phyloP scores from a whole-genome alignment of 2,888 invertebrate species.

The Nezara viridula region DNA sequence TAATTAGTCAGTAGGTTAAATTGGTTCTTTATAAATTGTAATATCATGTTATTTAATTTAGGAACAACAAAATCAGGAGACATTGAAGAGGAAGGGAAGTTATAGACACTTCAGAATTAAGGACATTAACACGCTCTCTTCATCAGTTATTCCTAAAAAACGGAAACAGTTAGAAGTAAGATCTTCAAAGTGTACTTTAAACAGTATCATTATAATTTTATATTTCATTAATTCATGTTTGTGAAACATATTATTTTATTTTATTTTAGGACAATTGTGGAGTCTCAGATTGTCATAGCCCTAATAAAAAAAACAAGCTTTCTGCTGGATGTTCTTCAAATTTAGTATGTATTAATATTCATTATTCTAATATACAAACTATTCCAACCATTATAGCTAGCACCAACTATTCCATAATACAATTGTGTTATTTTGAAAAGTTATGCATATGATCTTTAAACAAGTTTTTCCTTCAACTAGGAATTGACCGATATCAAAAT shows the following conservation, averaged over 20 bases:
- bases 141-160: constrained; percentile 62
- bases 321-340: constrained; percentile 18
- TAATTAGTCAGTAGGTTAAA: too few relatives aligned
- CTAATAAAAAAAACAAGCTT: constrained; percentile 63
- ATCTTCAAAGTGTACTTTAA: not conserved
- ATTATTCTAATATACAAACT: not conserved
- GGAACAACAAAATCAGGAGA: constrained; percentile 74
- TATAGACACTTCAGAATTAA: constrained; percentile 75
- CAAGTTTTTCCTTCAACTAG: too few relatives aligned
- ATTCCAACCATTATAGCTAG: too few relatives aligned
- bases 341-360: constrained; percentile 12
- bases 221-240: not conserved
- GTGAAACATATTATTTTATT: not conserved
- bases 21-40: not conserved
- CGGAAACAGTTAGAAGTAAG: constrained; percentile 62
- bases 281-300: constrained; percentile 59
- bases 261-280: not conserved
- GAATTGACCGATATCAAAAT: too few relatives aligned
- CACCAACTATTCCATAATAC: too few relatives aligned
- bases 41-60: constrained; percentile 64
- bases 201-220: not conserved
- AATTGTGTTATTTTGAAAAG: not conserved
- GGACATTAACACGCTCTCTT: constrained; percentile 68
- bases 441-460: not conserved
- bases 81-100: constrained; percentile 77